These are phyloP conservation scores for Otocyon megalotis DNA, from an alignment of 2,113 vertebrate species.

Conservation along the genomic window DNA sequence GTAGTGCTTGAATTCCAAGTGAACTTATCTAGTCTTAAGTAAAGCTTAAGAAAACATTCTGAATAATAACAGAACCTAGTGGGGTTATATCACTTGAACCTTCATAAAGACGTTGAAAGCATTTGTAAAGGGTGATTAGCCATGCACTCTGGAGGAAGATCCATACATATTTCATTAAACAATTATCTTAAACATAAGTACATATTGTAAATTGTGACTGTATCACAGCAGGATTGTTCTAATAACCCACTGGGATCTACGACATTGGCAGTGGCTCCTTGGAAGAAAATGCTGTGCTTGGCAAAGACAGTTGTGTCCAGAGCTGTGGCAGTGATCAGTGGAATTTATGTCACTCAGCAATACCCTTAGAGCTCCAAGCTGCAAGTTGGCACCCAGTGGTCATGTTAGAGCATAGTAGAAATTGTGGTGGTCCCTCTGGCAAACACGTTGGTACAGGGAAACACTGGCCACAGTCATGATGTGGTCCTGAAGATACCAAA, in stretches of 20 bases:
- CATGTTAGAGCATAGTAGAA: background rate
- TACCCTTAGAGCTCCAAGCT: background rate
- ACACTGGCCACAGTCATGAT: accelerated
- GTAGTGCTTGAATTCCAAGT: background rate
- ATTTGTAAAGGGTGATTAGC: conserved; percentile 50
- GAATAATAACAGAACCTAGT: background rate
- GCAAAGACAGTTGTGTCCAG: background rate
- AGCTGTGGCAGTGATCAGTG: background rate
- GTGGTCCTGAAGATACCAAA: background rate
- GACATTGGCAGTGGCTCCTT: background rate
- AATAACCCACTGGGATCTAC: background rate
- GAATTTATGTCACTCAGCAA: background rate
- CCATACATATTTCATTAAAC: conserved; percentile 61
- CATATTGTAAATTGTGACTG: conserved; percentile 13
- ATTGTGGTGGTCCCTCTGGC: background rate
- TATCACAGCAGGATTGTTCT: background rate
- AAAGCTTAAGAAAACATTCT: conserved; percentile 20
- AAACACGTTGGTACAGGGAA: too few species aligned
- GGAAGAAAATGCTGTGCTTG: background rate
- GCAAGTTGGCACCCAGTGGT: background rate
- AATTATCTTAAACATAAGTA: conserved; percentile 33
- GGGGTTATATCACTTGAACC: background rate
- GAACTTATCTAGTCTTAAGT: background rate
- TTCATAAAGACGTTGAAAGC: background rate
- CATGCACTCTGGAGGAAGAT: conserved; percentile 4